Evolutionary conservation across 2,113 vertebrate species (phyloP).

Genomic region (Cyanoliseus patagonus): DNA sequence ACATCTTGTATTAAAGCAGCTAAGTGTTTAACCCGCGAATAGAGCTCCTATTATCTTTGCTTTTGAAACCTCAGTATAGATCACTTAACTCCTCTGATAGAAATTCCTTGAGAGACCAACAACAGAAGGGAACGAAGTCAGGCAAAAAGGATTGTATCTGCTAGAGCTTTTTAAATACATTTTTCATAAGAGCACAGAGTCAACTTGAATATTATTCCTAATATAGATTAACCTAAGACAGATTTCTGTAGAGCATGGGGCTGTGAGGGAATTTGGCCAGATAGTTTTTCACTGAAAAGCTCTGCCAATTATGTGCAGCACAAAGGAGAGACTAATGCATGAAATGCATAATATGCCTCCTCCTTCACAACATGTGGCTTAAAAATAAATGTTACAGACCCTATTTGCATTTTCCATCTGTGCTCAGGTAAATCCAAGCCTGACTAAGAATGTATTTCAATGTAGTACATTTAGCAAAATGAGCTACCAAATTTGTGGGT

Average conservation of each 20-base stretch:
- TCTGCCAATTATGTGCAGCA: background rate
- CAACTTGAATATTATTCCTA: background rate
- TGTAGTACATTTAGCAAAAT: background rate
- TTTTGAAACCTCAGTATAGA: constrained; percentile 50
- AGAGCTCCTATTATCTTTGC: constrained; percentile 51
- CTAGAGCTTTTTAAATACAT: background rate
- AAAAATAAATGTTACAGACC: background rate
- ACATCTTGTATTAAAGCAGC: constrained; percentile 45
- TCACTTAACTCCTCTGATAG: constrained; percentile 35
- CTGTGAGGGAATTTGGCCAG: constrained; percentile 5
- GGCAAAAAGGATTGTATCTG: constrained; percentile 43
- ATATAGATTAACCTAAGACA: constrained; percentile 31
- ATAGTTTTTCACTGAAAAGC: constrained; percentile 1
- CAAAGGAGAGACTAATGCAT: background rate
- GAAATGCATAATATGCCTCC: background rate
- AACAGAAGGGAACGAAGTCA: constrained; percentile 24
- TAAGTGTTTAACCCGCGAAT: constrained; percentile 61
- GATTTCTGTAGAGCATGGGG: constrained; percentile 3
- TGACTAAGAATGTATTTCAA: background rate
- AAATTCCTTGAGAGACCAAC: constrained; percentile 41
- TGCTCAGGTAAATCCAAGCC: background rate
- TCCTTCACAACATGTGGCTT: background rate
- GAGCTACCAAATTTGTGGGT: background rate
- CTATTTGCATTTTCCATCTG: background rate
- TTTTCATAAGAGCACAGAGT: background rate